Conservation (phyloP, 2,888 invertebrate genomes). For the Colostygia pectinataria region DNA sequence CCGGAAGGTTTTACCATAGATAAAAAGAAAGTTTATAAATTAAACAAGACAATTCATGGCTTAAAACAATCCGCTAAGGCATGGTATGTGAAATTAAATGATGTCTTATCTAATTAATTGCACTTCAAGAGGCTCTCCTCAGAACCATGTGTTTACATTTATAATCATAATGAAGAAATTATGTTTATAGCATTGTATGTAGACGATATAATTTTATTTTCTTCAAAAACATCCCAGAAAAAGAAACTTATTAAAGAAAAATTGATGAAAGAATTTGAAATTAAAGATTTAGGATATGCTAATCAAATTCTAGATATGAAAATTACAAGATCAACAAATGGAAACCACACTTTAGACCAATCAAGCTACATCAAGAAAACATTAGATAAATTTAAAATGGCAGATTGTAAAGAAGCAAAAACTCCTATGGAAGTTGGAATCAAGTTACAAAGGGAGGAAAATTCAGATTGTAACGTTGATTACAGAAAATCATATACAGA, state of each 20-base stretch:
- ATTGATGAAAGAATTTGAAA: constrained; percentile 28
- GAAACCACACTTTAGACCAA: not conserved
- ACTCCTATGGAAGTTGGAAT: no score
- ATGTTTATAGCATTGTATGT: constrained; percentile 23
- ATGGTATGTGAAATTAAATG: constrained; percentile 3
- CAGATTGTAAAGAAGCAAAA: not conserved
- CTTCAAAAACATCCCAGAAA: no score
- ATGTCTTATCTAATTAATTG: not conserved
- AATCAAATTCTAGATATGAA: constrained; percentile 6
- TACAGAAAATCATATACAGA: no score
- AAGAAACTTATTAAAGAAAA: constrained; percentile 14
- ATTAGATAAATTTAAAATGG: not conserved
- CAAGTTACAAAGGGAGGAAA: no score
- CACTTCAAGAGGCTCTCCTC: not conserved
- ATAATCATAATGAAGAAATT: not conserved
- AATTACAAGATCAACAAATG: not conserved
- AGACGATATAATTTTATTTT: constrained; percentile 23
- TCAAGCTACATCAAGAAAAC: not conserved
- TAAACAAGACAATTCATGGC: constrained; percentile 6
- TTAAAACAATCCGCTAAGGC: constrained; percentile 1
- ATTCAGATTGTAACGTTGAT: no score
- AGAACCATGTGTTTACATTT: constrained; percentile 6
- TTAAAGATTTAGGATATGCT: constrained; percentile 25
- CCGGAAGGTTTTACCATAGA: not conserved
- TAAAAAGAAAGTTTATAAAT: not conserved